Percentiles rank a stretch among this genome's conserved stretches.
Conservation (phyloP, 1,140 invertebrate genomes). For the Cheumatopsyche charites region DNA sequence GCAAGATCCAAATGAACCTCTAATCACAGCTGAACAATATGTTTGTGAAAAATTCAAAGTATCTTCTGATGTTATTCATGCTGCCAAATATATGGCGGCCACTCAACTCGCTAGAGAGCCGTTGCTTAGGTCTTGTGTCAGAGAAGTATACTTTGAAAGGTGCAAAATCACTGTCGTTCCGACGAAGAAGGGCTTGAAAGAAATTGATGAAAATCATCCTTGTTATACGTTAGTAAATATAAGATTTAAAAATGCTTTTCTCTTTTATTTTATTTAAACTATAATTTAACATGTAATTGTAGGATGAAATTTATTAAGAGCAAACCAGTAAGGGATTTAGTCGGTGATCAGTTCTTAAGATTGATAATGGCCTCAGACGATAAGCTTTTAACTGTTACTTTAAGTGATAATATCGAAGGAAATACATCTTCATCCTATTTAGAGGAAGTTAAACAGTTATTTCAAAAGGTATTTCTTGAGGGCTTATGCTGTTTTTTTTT, state of each 20-base stretch:
- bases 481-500: too few species aligned
- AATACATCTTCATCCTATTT: conserved; percentile 79
- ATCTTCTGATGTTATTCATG: conserved; percentile 82
- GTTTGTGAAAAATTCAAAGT: conserved; percentile 59
- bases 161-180: conserved; percentile 83
- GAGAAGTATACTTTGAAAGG: conserved; percentile 90
- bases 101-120: conserved; percentile 93
- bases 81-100: conserved; percentile 92
- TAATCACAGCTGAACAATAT: conserved; percentile 80
- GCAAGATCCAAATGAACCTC: conserved; percentile 82
- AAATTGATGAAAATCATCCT: conserved; percentile 92
- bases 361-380: conserved; percentile 85
- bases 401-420: conserved; percentile 80
- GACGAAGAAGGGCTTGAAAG: conserved; percentile 90
- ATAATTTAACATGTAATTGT: conserved; percentile 49
- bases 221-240: conserved; percentile 68
- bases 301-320: conserved; percentile 93
- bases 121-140: conserved; percentile 80
- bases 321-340: conserved; percentile 91
- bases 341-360: conserved; percentile 89
- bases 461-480: conserved; percentile 75
- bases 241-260: conserved; percentile 41
- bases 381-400: conserved; percentile 75
- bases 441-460: conserved; percentile 91
- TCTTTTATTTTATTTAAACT: conserved; percentile 29